Evolutionary conservation across 2,797 vertebrate species (phyloP).

Genomic region (Mallotus villosus): DNA sequence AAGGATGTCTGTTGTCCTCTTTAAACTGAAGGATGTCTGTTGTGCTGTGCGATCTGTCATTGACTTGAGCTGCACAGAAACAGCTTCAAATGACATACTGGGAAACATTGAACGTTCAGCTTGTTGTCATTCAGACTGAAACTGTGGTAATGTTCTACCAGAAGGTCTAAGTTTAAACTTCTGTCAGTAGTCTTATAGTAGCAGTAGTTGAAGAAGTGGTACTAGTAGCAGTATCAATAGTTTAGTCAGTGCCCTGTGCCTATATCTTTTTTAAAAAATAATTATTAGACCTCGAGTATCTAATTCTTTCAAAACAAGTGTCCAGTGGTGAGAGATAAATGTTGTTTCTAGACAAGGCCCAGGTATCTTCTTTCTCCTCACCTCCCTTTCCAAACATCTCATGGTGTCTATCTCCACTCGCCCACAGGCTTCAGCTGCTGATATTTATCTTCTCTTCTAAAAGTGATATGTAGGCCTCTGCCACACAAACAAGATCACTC

Average conservation of each 20-base stretch:
- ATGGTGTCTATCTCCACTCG: constrained; percentile 19
- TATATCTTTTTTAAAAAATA: too few relatives aligned
- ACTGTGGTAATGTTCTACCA: constrained; percentile 42
- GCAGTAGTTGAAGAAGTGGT: too few relatives aligned
- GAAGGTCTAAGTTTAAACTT: constrained; percentile 40
- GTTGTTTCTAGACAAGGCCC: neutral
- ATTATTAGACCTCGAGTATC: neutral
- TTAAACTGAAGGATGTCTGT: constrained; percentile 5
- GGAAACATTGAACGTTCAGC: constrained; percentile 46
- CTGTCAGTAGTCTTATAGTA: neutral
- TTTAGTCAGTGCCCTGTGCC: too few relatives aligned
- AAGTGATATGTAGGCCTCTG: constrained; percentile 38
- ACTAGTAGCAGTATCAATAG: too few relatives aligned
- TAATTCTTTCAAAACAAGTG: neutral
- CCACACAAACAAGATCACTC: constrained; percentile 46
- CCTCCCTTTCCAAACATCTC: constrained; percentile 16
- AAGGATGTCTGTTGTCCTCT: constrained; percentile 31
- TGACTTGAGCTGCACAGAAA: constrained; percentile 54
- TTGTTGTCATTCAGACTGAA: constrained; percentile 31
- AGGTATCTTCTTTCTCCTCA: constrained; percentile 7
- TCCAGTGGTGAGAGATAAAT: constrained; percentile 8
- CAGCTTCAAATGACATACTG: constrained; percentile 37
- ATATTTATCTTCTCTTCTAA: constrained; percentile 37
- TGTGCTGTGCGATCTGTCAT: constrained; percentile 63
- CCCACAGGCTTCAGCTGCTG: constrained; percentile 19